phyloP scores from a whole-genome alignment of 2,888 invertebrate genomes.

The Brachynemurus nebulosus region DNA sequence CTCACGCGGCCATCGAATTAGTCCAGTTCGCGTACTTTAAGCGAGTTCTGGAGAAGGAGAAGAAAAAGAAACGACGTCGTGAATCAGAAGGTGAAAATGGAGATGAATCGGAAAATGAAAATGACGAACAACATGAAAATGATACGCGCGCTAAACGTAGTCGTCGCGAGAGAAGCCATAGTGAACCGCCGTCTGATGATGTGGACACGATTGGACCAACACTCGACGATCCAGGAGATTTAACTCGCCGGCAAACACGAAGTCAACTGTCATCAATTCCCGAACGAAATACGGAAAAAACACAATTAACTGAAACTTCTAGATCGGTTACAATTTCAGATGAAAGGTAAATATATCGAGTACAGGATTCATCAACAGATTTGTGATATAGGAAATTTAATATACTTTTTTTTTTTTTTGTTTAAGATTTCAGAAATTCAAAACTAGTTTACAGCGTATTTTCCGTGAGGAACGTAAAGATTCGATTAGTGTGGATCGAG shows the following conservation, averaged over 20 bases:
- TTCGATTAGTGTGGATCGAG: conserved; percentile 50
- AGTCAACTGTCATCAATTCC: conserved; percentile 5
- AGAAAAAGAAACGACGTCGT: conserved; percentile 47
- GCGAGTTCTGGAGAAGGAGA: conserved; percentile 73
- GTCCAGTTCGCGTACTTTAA: conserved; percentile 95
- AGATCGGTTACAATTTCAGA: conserved; percentile 27
- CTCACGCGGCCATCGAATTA: conserved; percentile 80
- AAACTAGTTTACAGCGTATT: conserved; percentile 53
- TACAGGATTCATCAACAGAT: neutral
- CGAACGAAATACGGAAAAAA: conserved; percentile 9
- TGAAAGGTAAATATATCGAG: conserved; percentile 23
- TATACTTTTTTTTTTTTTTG: conserved; percentile 22
- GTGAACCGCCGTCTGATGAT: conserved; percentile 18
- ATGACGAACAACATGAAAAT: conserved; percentile 31
- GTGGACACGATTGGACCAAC: conserved; percentile 23
- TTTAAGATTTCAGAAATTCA: conserved; percentile 58
- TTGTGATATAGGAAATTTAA: neutral
- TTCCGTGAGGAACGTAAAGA: conserved; percentile 68
- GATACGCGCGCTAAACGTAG: conserved; percentile 28
- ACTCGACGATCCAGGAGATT: conserved; percentile 28
- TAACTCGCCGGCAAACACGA: conserved; percentile 24
- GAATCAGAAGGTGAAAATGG: conserved; percentile 35
- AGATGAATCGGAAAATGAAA: conserved; percentile 22
- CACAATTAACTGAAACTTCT: conserved; percentile 16
- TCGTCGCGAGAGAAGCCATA: neutral